Evolutionary conservation across 92 coral and sea anemone genomes (phyloP).

Genomic region (Phymanthus crucifer): DNA sequence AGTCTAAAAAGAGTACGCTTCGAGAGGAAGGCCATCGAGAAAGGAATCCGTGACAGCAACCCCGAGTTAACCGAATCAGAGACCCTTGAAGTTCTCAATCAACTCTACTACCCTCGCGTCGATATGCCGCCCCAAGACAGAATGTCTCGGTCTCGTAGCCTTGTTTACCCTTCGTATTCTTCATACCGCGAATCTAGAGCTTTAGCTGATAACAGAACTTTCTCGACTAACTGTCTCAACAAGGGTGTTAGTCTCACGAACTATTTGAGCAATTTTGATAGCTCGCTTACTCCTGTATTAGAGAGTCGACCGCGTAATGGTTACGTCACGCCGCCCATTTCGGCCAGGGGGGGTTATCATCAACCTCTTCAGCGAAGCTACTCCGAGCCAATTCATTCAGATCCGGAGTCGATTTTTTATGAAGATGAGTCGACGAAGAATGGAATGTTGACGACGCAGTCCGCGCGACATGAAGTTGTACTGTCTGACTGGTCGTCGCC

Average conservation of each 20-base stretch:
- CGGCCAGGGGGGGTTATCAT: background rate
- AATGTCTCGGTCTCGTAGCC: conserved; percentile 26
- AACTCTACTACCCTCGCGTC: conserved; percentile 22
- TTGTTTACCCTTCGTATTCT: conserved; percentile 21
- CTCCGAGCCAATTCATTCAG: conserved; percentile 26
- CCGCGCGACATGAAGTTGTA: background rate
- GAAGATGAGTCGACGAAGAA: conserved; percentile 6
- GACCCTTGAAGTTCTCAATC: conserved; percentile 29
- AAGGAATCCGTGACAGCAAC: conserved; percentile 58
- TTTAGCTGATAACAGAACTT: conserved; percentile 21
- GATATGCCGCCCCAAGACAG: conserved; percentile 10
- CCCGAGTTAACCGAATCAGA: conserved; percentile 39
- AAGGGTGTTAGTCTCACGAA: conserved; percentile 29
- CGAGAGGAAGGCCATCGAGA: conserved; percentile 85
- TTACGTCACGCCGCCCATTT: background rate
- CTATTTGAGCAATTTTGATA: conserved; percentile 37
- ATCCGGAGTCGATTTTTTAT: background rate
- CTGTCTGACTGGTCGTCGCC: conserved; percentile 18
- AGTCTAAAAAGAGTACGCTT: conserved; percentile 75
- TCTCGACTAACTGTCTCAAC: conserved; percentile 22
- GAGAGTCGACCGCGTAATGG: conserved; percentile 25
- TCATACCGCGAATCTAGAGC: conserved; percentile 17
- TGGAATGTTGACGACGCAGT: conserved; percentile 24
- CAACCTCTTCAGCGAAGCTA: conserved; percentile 27
- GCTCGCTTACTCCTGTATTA: conserved; percentile 14